Base-by-base conservation (phyloP, 2,797 vertebrate species). In the Taeniopygia guttata region DNA sequence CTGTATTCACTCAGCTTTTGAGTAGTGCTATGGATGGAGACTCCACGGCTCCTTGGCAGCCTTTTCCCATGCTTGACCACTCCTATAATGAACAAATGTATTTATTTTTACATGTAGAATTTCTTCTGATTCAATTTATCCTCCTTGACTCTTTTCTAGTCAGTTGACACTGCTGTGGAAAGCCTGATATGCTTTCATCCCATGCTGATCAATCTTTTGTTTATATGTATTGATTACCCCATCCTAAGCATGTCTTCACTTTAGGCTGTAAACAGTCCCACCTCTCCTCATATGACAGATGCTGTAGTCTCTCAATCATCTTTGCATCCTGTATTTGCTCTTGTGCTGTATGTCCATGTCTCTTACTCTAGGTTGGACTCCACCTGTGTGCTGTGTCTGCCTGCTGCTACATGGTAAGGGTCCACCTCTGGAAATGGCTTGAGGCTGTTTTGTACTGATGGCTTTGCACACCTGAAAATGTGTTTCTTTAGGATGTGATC, bases 401-500 rank as follows among this genome's bases (percentile, higher is more conserved):
- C 6, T 43, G 22, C n/a, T 74, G 12, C 36, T 59, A 4, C 12
- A 4, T 9, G 5, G 10, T 67, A 45, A 29, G 27, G 11, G 6
- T 52, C 22, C 18, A 52, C 4, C 26, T 75, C 29, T 84, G 29
- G 45, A 45, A 78, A 22, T 23, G 30, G 18, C 26, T 67, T 64
- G 45, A 88, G 34, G 16, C 18, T 67, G 26, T 13, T 54, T 58
- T 60, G 84, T 77, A 42, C 55, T 58, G 42, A 46, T 2, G 11
- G 23, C 27, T 36, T 74, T 86, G 79, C 38, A 88, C 60, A 48
- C 80, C 29, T 42, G 52, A 88, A 90, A 46, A 69, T 38, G n/a
- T 85, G 59, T 90, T 87, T 60, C 56, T 87, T 94, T 87, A 74
- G 79, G 70, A 75, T 83, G 69, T 59, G 52, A 81, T 80, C 58